Percentiles rank a stretch among this genome's conserved stretches.
These are phyloP conservation scores for Pelusios castaneus DNA, from an alignment of 2,113 vertebrate species.

Conservation along the genomic window DNA sequence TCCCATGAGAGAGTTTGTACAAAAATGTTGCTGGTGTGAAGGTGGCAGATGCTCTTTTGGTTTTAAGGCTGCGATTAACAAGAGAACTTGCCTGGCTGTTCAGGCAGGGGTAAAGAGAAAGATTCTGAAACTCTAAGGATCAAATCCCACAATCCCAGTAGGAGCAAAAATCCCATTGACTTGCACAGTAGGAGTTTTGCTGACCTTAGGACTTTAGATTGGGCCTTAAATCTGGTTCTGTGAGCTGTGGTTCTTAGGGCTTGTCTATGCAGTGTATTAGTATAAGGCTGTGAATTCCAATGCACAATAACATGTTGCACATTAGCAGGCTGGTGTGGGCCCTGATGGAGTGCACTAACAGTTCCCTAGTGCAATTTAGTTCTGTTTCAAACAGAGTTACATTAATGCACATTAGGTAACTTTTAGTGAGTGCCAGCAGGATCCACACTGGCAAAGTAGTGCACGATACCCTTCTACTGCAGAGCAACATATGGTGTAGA, in stretches of 20 bases:
- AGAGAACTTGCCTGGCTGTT: neutral
- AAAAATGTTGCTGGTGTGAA: neutral
- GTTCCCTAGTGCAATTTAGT: neutral
- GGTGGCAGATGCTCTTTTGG: neutral
- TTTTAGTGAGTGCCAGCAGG: neutral
- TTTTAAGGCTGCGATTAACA: slow-evolving; percentile 18
- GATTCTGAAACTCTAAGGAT: neutral
- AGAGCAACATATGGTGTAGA: neutral
- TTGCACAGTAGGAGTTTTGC: neutral
- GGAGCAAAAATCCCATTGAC: neutral
- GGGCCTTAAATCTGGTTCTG: neutral
- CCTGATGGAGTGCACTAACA: neutral
- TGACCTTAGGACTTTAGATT: neutral
- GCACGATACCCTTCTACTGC: neutral
- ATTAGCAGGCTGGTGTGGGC: neutral
- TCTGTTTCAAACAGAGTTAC: neutral
- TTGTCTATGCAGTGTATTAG: neutral
- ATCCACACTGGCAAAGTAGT: neutral
- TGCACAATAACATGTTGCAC: neutral
- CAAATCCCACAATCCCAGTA: neutral
- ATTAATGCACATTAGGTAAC: neutral
- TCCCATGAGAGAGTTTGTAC: neutral
- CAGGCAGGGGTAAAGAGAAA: neutral
- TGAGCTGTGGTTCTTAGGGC: neutral
- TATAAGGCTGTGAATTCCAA: neutral